These are phyloP conservation scores for Chydorus sphaericus DNA, from an alignment of 2,888 invertebrate species.

Conservation along the genomic window DNA sequence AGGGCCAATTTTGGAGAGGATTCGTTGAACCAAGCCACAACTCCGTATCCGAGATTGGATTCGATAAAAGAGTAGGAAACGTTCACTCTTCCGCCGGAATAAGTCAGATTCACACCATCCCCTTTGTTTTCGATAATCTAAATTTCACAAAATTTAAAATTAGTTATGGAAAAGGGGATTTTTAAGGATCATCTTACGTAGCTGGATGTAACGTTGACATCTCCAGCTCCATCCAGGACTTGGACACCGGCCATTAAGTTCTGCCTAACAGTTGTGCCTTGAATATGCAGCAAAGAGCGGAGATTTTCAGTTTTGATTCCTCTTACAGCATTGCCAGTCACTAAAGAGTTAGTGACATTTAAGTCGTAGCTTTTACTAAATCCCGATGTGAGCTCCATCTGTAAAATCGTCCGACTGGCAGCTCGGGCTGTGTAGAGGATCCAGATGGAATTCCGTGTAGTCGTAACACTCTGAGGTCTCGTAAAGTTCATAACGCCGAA, in stretches of 20 bases:
- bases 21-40: conserved; percentile 80
- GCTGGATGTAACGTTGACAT: conserved; percentile 83
- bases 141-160: too few relatives aligned
- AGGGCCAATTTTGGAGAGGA: conserved; percentile 64
- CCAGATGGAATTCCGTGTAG: conserved; percentile 61
- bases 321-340: conserved; percentile 80
- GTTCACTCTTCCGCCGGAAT: conserved; percentile 84
- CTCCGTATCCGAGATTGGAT: conserved; percentile 74
- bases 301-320: conserved; percentile 89
- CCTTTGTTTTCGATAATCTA: conserved; percentile 87
- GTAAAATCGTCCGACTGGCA: conserved; percentile 55
- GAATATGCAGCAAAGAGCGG: conserved; percentile 72
- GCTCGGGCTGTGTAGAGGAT: conserved; percentile 62
- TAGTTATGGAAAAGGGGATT: too few relatives aligned
- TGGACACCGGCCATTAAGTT: conserved; percentile 85
- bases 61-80: conserved; percentile 72
- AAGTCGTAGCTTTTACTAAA: conserved; percentile 67
- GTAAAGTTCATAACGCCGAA: conserved; percentile 69
- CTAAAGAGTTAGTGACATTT: conserved; percentile 66
- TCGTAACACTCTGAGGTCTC: conserved; percentile 73
- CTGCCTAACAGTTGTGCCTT: conserved; percentile 63
- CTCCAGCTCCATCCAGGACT: conserved; percentile 77
- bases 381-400: conserved; percentile 62
- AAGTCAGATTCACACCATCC: conserved; percentile 89
- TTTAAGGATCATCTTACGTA: conserved; percentile 70